These are phyloP conservation scores for Tamias sibiricus DNA, from an alignment of 2,113 vertebrate species.

Conservation along the genomic window DNA sequence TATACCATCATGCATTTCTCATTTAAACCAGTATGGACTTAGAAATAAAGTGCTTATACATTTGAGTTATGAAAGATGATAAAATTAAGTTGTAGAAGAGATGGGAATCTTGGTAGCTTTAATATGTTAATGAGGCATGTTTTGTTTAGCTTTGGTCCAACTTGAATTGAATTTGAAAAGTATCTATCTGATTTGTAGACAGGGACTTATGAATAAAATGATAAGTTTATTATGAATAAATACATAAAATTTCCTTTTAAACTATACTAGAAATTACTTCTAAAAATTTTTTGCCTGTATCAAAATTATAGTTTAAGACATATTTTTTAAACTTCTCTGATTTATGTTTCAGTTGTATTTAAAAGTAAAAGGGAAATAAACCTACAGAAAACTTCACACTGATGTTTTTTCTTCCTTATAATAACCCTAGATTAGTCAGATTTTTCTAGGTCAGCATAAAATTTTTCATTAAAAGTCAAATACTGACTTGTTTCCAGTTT, in stretches of 20 bases:
- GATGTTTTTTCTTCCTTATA: background rate
- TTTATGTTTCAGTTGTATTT: conserved; percentile 44
- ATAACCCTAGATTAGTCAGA: background rate
- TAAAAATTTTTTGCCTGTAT: conserved; percentile 52
- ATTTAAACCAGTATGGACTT: conserved; percentile 47
- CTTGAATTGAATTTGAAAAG: conserved; percentile 37
- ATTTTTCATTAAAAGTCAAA: conserved; percentile 31
- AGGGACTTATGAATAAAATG: conserved; percentile 5
- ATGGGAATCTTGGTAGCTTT: conserved; percentile 62
- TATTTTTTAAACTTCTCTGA: conserved; percentile 40
- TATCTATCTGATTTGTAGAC: conserved; percentile 48
- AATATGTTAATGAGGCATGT: conserved; percentile 57
- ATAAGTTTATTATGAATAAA: background rate
- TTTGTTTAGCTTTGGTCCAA: conserved; percentile 42
- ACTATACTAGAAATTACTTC: background rate
- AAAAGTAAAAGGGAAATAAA: conserved; percentile 24
- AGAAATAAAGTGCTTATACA: conserved; percentile 34
- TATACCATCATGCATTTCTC: conserved; percentile 20
- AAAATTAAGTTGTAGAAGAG: conserved; percentile 63
- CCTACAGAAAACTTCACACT: background rate
- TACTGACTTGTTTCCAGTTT: background rate
- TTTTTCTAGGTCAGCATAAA: conserved; percentile 9
- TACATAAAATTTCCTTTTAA: conserved; percentile 5
- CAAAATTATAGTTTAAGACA: background rate
- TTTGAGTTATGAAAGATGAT: conserved; percentile 59